Conservation (phyloP, 2,888 invertebrate genomes). For the Dorcus parallelipipedus region DNA sequence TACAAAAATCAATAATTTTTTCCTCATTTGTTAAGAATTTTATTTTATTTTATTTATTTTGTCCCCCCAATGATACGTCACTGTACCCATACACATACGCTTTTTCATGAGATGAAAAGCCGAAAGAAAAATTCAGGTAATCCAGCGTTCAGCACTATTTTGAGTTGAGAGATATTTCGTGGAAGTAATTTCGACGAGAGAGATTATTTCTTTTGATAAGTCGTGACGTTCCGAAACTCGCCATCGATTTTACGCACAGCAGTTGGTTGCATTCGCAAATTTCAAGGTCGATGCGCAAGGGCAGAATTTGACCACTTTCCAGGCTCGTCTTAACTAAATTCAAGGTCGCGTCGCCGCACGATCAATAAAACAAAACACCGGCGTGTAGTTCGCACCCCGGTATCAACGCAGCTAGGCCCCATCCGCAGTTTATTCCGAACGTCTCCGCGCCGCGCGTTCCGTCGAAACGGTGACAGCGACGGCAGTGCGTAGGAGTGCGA, state of each 20-base stretch:
- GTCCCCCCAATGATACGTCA: no score
- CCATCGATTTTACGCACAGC: background rate
- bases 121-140: no score
- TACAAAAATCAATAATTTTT: no score
- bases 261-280: background rate
- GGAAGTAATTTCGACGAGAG: no score
- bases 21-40: no score
- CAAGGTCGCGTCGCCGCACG: slow-evolving; percentile 36
- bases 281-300: slow-evolving; percentile 45
- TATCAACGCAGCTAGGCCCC: background rate
- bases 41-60: no score
- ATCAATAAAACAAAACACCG: slow-evolving; percentile 27
- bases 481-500: background rate
- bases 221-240: background rate
- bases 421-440: background rate
- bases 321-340: slow-evolving; percentile 34
- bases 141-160: no score
- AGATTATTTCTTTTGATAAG: no score
- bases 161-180: no score
- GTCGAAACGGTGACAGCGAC: background rate
- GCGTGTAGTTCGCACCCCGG: slow-evolving; percentile 2
- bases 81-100: no score
- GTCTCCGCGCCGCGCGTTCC: background rate
- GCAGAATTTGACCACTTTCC: slow-evolving; percentile 35
- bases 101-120: no score